phyloP scores from a whole-genome alignment of 2,797 vertebrate species.

The Manis javanica region DNA sequence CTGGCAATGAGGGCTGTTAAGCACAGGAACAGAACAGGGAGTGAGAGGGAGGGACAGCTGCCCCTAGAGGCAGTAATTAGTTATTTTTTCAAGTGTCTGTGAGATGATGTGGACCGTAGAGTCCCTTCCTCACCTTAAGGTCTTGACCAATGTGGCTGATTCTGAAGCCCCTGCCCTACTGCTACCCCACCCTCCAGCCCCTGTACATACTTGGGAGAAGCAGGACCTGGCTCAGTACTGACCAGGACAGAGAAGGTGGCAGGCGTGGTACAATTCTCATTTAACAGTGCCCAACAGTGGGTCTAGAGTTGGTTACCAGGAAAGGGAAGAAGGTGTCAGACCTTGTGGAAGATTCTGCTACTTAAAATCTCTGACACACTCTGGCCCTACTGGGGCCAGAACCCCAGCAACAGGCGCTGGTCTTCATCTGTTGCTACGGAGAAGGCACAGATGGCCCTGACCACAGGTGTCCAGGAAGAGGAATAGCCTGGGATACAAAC shows the following conservation, averaged over 20 bases:
- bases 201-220: not conserved
- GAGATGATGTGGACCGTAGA: not conserved
- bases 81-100: not conserved
- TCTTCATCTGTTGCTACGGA: not conserved
- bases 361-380: too few species aligned
- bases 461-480: not conserved
- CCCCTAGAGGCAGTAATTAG: not conserved
- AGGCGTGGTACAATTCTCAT: not conserved
- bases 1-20: not conserved
- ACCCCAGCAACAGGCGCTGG: not conserved
- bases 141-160: not conserved
- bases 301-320: not conserved
- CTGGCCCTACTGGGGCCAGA: too few species aligned
- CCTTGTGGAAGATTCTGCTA: not conserved
- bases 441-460: not conserved
- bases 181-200: rapidly evolving
- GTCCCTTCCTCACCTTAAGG: not conserved
- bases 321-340: not conserved
- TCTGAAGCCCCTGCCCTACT: not conserved
- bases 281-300: not conserved
- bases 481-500: not conserved
- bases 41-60: not conserved
- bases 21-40: not conserved
- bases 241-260: not conserved
- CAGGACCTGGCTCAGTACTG: not conserved